Evolutionary conservation across 1,140 invertebrate species (phyloP).

Genomic region (Formica exsecta): DNA sequence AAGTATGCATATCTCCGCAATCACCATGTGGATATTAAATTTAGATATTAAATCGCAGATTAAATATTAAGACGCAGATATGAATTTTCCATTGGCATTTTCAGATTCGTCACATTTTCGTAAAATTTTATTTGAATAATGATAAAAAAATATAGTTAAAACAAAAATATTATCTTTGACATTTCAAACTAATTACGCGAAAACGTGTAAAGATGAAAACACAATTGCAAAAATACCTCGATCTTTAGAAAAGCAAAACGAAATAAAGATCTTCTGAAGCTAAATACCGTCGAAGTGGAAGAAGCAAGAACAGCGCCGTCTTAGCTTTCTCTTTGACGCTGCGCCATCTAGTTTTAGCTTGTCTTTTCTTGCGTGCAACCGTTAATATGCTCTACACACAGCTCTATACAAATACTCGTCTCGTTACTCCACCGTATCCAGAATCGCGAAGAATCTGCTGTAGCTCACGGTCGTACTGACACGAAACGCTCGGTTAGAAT

Average conservation of each 20-base stretch:
- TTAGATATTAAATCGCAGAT: constrained; percentile 52
- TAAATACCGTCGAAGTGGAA: background rate
- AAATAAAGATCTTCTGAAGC: background rate
- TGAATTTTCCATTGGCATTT: constrained; percentile 26
- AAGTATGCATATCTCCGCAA: constrained; percentile 39
- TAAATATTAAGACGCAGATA: constrained; percentile 15
- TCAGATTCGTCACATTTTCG: background rate
- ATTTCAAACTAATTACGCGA: constrained; percentile 12
- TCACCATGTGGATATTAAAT: constrained; percentile 68
- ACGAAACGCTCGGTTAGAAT: constrained; percentile 66
- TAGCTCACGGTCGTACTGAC: constrained; percentile 54
- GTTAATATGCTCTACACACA: background rate
- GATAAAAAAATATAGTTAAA: background rate
- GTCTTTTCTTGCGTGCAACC: constrained; percentile 8
- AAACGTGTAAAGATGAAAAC: background rate
- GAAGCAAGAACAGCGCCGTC: background rate
- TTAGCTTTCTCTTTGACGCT: constrained; percentile 5
- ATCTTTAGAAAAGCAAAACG: background rate
- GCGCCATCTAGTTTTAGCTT: constrained; percentile 6
- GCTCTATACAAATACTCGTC: constrained; percentile 6
- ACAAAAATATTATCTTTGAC: background rate
- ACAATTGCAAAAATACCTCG: constrained; percentile 11
- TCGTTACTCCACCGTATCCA: constrained; percentile 19
- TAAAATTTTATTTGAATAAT: constrained; percentile 8
- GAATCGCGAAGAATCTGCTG: constrained; percentile 52